A percentile compares a stretch with the other conserved stretches of the same genome.
Conservation (phyloP, 2,797 vertebrate species). For the Megalops cyprinoides region DNA sequence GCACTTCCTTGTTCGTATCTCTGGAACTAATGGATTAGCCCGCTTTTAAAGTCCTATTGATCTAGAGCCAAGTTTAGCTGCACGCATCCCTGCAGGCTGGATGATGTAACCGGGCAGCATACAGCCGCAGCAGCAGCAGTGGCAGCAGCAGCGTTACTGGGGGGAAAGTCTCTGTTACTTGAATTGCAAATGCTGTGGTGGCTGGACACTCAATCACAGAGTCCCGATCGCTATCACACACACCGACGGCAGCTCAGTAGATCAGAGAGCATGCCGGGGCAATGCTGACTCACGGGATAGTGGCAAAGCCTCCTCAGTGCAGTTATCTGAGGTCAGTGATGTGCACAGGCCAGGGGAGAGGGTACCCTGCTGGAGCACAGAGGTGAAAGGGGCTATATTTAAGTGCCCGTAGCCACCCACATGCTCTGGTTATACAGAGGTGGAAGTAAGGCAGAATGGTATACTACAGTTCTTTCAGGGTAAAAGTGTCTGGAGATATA, state of each 20-base stretch:
- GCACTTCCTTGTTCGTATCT: not conserved
- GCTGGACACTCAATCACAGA: not conserved
- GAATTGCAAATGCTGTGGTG: not conserved
- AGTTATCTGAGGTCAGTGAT: not conserved
- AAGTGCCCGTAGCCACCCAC: too few relatives aligned
- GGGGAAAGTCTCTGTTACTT: not conserved
- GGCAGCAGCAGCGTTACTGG: not conserved
- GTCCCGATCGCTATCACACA: not conserved
- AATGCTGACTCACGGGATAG: not conserved
- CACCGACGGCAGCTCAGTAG: not conserved
- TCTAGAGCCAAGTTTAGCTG: not conserved
- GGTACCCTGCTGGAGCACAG: too few relatives aligned
- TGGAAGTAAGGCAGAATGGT: too few relatives aligned
- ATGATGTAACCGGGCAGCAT: not conserved
- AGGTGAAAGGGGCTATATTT: too few relatives aligned
- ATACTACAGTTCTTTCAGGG: too few relatives aligned
- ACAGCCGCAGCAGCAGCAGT: not conserved
- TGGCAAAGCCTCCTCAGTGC: not conserved
- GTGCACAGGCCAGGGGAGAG: not conserved
- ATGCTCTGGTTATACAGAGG: too few relatives aligned
- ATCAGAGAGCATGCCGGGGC: not conserved
- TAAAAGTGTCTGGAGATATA: too few relatives aligned
- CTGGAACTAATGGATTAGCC: constrained; percentile 9
- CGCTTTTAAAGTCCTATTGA: constrained; percentile 8
- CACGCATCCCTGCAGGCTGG: not conserved